phyloP scores from a whole-genome alignment of 1,140 invertebrate species.

The Pogonomyrmex californicus region DNA sequence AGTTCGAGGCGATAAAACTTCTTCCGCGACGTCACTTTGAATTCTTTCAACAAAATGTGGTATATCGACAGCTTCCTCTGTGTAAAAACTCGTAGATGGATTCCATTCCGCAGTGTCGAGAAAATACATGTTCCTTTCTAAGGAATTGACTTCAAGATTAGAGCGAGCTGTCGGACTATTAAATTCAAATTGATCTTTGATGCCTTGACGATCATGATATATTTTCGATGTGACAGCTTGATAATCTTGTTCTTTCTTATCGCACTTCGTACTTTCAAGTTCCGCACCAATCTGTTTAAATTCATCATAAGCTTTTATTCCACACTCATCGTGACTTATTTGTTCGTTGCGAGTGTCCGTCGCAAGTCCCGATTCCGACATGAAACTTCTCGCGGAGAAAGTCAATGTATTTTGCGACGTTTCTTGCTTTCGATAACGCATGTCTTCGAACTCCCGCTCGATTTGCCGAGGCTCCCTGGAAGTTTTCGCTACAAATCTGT shows the following conservation, averaged over 20 bases:
- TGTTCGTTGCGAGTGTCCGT: neutral
- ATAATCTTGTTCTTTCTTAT: slow-evolving; percentile 10
- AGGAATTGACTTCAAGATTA: neutral
- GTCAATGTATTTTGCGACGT: neutral
- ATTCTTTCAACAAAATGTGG: neutral
- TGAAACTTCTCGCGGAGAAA: slow-evolving; percentile 24
- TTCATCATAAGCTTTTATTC: neutral
- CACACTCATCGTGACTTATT: neutral
- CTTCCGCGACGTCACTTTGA: slow-evolving; percentile 1
- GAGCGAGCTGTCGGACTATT: neutral
- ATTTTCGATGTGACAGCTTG: neutral
- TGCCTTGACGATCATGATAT: neutral
- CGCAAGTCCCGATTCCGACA: neutral
- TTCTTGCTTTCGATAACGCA: neutral
- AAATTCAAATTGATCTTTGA: neutral
- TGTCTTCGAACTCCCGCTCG: neutral
- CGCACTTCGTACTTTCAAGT: neutral
- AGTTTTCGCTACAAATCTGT: neutral
- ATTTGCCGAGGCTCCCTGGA: neutral
- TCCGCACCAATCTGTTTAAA: neutral
- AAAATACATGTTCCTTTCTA: neutral
- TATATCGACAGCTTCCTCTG: neutral
- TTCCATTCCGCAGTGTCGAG: neutral
- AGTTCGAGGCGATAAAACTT: slow-evolving; percentile 10
- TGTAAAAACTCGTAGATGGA: neutral